Conservation (phyloP, 2,797 vertebrate genomes). For the Salarias fasciatus region DNA sequence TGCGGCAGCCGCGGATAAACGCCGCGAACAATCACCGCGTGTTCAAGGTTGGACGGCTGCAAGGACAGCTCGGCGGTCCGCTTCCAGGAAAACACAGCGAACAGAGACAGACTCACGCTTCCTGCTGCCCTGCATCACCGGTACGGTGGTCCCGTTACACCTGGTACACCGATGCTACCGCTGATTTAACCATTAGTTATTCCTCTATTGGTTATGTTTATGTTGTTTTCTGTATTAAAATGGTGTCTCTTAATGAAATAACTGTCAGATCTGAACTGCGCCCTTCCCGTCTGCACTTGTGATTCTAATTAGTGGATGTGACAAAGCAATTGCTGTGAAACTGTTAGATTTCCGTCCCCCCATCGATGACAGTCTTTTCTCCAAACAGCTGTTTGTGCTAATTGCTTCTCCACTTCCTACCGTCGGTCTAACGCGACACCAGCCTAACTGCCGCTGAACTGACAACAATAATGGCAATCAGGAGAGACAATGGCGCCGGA, state of each 20-base stretch:
- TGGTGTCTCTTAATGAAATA: too few relatives aligned
- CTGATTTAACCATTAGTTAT: too few relatives aligned
- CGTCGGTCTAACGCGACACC: conserved; percentile 69
- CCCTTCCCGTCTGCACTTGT: background rate
- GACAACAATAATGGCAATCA: conserved; percentile 74
- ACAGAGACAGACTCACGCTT: background rate
- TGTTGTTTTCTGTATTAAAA: too few relatives aligned
- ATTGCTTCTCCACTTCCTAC: conserved; percentile 68
- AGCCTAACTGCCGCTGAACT: conserved; percentile 67
- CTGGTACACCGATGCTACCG: too few relatives aligned
- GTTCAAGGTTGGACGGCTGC: background rate
- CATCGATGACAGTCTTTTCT: conserved; percentile 43
- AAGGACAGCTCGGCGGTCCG: background rate
- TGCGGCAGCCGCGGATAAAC: conserved; percentile 1
- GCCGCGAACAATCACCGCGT: background rate
- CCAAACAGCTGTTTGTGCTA: conserved; percentile 75
- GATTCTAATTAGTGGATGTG: conserved; percentile 17
- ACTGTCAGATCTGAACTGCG: too few relatives aligned
- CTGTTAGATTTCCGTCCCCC: conserved; percentile 42
- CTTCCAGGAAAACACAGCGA: background rate
- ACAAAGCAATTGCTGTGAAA: conserved; percentile 28
- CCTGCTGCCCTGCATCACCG: too few relatives aligned
- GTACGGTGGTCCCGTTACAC: too few relatives aligned
- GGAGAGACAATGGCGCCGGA: conserved; percentile 65
- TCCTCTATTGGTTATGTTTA: too few relatives aligned